phyloP scores from a whole-genome alignment of 2,113 vertebrate genomes.

The Chloropsis cyanopogon region DNA sequence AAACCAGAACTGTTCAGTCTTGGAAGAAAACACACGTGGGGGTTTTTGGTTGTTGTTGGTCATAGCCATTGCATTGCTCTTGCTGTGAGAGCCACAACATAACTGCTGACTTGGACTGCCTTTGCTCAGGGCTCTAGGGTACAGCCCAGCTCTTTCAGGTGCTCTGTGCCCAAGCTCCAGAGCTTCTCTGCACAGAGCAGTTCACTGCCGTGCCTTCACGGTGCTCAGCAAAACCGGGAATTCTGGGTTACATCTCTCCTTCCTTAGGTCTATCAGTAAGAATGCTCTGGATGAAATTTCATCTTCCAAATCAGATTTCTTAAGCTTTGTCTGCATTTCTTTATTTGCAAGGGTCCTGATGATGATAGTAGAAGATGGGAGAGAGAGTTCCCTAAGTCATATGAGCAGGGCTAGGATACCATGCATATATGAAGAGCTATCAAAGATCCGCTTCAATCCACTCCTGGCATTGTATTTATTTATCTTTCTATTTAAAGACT shows the following conservation, averaged over 20 bases:
- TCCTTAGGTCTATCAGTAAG: background rate
- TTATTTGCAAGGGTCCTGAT: background rate
- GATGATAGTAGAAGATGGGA: background rate
- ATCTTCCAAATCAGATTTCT: background rate
- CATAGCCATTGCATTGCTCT: accelerated
- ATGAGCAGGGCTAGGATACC: background rate
- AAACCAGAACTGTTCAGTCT: background rate
- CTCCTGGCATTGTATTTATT: background rate
- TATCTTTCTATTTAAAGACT: background rate
- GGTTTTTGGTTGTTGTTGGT: accelerated
- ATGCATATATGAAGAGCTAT: background rate
- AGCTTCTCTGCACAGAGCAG: background rate
- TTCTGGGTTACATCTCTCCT: background rate
- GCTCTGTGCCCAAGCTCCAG: background rate
- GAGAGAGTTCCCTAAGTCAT: background rate
- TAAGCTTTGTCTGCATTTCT: background rate
- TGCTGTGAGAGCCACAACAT: background rate
- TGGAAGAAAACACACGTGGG: background rate
- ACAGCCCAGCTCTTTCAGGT: background rate
- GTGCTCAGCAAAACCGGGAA: background rate
- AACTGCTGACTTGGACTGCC: background rate
- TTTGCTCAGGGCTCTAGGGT: background rate
- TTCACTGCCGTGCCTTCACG: background rate
- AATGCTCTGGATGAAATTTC: background rate
- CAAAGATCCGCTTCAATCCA: background rate